phyloP scores from a whole-genome alignment of 2,888 invertebrate species.

The Sceliomorpha sp. region DNA sequence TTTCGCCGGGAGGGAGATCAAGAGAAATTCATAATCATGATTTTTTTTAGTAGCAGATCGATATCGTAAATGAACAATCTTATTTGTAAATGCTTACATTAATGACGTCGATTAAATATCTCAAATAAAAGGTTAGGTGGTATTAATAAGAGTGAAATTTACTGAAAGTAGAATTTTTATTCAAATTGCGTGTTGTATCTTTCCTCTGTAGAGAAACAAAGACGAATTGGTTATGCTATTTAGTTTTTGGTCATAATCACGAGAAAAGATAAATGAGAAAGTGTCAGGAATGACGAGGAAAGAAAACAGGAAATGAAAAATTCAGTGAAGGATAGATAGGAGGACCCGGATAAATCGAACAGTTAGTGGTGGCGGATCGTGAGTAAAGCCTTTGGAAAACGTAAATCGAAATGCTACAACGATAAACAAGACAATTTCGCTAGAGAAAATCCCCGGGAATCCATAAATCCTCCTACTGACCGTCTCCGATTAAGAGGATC shows the following conservation, averaged over 20 bases:
- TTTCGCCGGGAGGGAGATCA: slow-evolving; percentile 21
- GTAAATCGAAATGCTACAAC: slow-evolving; percentile 60
- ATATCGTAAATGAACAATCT: no score
- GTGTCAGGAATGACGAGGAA: no score
- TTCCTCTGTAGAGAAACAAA: no score
- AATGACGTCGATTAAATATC: no score
- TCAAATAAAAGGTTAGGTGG: no score
- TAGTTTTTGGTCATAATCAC: background rate
- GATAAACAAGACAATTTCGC: slow-evolving; percentile 79
- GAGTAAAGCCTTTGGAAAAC: slow-evolving; percentile 45
- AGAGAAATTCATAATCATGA: slow-evolving; percentile 20
- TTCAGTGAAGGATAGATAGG: slow-evolving; percentile 1
- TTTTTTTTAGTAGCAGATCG: no score
- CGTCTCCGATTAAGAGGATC: slow-evolving; percentile 66
- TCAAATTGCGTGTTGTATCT: no score
- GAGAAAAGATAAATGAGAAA: no score
- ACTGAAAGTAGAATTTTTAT: no score
- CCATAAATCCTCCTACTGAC: slow-evolving; percentile 72
- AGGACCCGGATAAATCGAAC: slow-evolving; percentile 38
- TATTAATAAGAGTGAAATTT: no score
- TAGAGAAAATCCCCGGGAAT: slow-evolving; percentile 75
- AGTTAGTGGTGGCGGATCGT: slow-evolving; percentile 28
- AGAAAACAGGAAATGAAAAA: slow-evolving; percentile 2
- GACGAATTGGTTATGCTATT: background rate
- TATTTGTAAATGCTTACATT: no score